A percentile compares a stretch with the other conserved stretches of the same genome.
phyloP scores from a whole-genome alignment of 2,888 invertebrate genomes.

The Philopedon plagiatum region DNA sequence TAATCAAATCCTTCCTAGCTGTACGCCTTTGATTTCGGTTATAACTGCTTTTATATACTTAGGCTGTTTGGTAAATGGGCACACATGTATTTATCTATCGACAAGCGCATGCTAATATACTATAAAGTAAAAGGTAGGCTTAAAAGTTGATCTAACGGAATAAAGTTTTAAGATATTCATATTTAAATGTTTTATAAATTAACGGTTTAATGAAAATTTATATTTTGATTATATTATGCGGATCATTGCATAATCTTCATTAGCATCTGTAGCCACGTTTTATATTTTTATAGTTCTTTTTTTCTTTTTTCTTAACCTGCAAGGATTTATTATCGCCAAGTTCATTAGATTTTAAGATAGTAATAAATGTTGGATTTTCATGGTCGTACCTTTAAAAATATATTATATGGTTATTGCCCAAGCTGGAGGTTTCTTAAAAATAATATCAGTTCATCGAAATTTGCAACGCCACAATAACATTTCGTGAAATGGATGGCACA shows the following conservation, averaged over 20 bases:
- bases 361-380: constrained; percentile 3
- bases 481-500: neutral
- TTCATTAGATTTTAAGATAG: constrained; percentile 3
- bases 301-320: neutral
- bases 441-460: neutral
- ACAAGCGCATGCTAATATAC: constrained; percentile 37
- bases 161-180: constrained; percentile 36
- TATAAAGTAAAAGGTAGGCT: constrained; percentile 40
- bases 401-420: neutral
- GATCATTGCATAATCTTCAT: constrained; percentile 20
- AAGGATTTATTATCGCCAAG: neutral
- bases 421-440: neutral
- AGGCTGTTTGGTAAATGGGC: constrained; percentile 17
- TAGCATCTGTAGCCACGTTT: constrained; percentile 1
- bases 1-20: too few relatives aligned
- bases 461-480: neutral
- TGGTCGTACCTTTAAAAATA: neutral
- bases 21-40: neutral
- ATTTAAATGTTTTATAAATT: constrained; percentile 41
- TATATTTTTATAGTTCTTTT: constrained; percentile 11
- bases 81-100: constrained; percentile 35
- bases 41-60: constrained; percentile 4
- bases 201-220: constrained; percentile 39
- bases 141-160: constrained; percentile 39
- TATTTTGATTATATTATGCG: constrained; percentile 36